A percentile compares a stretch with the other conserved stretches of the same genome.
phyloP scores from a whole-genome alignment of 1,140 invertebrate genomes.

The Manduca sexta region DNA sequence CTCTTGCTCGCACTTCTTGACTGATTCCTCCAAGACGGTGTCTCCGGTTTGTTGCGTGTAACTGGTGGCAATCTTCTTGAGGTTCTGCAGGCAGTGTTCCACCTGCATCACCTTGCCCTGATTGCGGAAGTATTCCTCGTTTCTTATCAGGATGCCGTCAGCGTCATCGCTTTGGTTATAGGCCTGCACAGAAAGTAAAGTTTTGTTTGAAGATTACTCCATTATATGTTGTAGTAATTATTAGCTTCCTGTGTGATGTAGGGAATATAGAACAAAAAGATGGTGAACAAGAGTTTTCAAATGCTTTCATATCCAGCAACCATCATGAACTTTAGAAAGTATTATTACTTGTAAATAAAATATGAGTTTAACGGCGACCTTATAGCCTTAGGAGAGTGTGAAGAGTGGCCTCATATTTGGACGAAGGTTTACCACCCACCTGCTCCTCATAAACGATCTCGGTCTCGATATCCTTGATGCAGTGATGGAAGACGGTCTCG shows the following conservation, averaged over 20 bases:
- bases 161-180: conserved; percentile 90
- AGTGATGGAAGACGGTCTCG: conserved; percentile 88
- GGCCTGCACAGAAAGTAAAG: conserved; percentile 52
- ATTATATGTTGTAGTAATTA: too few relatives aligned
- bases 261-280: too few relatives aligned
- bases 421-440: too few relatives aligned
- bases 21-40: conserved; percentile 76
- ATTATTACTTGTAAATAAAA: too few relatives aligned
- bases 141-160: conserved; percentile 82
- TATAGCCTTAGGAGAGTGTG: too few relatives aligned
- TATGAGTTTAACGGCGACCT: too few relatives aligned
- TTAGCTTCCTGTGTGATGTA: too few relatives aligned
- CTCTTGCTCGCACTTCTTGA: conserved; percentile 79
- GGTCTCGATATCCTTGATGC: conserved; percentile 91
- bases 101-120: conserved; percentile 80
- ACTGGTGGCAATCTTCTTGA: conserved; percentile 80
- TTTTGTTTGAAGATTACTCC: too few relatives aligned
- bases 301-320: too few relatives aligned
- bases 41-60: conserved; percentile 80
- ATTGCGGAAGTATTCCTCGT: conserved; percentile 84
- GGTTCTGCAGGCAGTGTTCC: conserved; percentile 82
- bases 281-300: too few relatives aligned
- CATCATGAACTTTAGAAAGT: too few relatives aligned
- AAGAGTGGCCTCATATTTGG: too few relatives aligned
- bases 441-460: conserved; percentile 90